A percentile compares a stretch with the other conserved stretches of the same genome.
phyloP scores from a whole-genome alignment of 2,797 vertebrate species.

The Apodemus agrarius region DNA sequence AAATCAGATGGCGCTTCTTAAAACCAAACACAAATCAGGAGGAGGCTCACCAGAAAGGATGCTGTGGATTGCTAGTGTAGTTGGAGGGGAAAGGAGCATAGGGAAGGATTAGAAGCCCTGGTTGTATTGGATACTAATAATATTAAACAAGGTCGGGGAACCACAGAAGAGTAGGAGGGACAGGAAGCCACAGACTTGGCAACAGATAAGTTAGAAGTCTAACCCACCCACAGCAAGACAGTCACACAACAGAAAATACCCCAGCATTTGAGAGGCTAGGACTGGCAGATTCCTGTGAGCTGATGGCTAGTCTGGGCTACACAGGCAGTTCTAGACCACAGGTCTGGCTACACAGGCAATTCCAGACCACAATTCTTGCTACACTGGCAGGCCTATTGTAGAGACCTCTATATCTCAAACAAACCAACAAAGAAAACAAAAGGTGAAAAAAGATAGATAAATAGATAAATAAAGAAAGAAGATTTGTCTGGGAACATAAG shows the following conservation, averaged over 20 bases:
- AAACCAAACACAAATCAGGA: background rate
- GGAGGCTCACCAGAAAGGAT: background rate
- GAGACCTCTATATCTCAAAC: background rate
- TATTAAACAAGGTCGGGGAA: background rate
- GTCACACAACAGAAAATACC: background rate
- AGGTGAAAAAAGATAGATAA: background rate
- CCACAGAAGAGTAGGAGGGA: background rate
- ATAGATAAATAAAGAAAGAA: background rate
- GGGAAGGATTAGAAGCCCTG: background rate
- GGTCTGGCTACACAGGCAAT: background rate
- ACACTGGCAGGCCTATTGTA: background rate
- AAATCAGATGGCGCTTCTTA: background rate
- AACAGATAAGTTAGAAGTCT: background rate
- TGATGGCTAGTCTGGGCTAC: background rate
- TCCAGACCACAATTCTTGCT: background rate
- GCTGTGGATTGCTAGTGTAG: background rate
- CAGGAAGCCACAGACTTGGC: background rate
- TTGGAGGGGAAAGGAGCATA: background rate
- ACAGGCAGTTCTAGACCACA: background rate
- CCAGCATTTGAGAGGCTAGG: background rate
- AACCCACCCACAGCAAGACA: background rate
- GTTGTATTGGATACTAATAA: background rate
- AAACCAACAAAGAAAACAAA: background rate
- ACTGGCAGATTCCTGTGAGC: background rate
- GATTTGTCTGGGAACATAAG: background rate